Base-by-base conservation (phyloP, 1,140 invertebrate species). In the Campodea augens region DNA sequence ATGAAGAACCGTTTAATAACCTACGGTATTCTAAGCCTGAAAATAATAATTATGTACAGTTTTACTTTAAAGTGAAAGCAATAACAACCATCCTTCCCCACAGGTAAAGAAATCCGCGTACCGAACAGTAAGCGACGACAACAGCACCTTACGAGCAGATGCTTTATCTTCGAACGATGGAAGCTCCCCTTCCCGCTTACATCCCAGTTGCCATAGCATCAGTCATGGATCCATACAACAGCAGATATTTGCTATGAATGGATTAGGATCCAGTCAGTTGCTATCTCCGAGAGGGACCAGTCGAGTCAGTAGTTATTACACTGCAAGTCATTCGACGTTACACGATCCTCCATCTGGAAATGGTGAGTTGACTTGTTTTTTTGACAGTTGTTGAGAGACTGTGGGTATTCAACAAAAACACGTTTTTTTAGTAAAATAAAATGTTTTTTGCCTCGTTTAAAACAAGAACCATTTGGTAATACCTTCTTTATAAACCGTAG, bases 271-370 rank as follows among this genome's bases (percentile, higher is more conserved):
- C 57, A 72, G 72, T 37, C 78, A 82, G 46, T 70, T 83, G 42
- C 65, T 84, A 50, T 73, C 75, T 38, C 79, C 27, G 15, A 7
- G 15, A 7, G 27, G 7, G 15, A 15, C 7, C 27, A 32, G 86
- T 49, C 68, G 84, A 15, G 80, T 85, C 1, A 88, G 84, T 21
- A 85, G 83, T 4, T 88, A 86, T 60, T 87, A 84, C 52, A 86
- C 81, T n/a, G 77, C 77, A 41, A 81, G 75, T 60, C 72, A 74
- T 27, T 77, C 74, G 3, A 78, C 75, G 3, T 56, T 81, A 19
- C 70, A 69, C 38, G 53, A 59, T 23, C 49, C 51, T 18, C 50
- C 50, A 40, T 43, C 43, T 44, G 46, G 48, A 50, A 54, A 41
- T 18, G 19, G 38, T 20, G 19, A 39, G 12, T 13, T 39, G 38